phyloP scores from a whole-genome alignment of 2,113 vertebrate genomes.

The Machaerirhynchus nigripectus region DNA sequence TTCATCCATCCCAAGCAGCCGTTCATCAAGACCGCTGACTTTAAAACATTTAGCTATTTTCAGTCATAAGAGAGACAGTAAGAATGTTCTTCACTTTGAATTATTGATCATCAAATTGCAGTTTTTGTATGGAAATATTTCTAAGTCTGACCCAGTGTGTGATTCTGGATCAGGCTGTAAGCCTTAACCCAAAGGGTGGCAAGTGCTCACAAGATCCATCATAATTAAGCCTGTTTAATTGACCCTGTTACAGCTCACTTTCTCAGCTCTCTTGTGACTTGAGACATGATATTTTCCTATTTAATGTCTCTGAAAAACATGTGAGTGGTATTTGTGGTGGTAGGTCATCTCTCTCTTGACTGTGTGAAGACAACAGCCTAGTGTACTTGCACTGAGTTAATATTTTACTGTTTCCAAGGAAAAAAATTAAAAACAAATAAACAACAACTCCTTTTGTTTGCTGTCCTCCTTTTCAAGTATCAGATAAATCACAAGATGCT shows the following conservation, averaged over 20 bases:
- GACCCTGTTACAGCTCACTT: neutral
- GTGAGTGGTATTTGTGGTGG: constrained; percentile 50
- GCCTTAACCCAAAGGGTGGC: neutral
- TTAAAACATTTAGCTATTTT: neutral
- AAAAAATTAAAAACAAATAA: constrained; percentile 34
- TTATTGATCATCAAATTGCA: neutral
- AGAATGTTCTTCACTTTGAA: neutral
- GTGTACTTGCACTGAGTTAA: constrained; percentile 36
- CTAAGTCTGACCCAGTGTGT: neutral
- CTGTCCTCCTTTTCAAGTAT: constrained; percentile 18
- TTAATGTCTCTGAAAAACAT: constrained; percentile 49
- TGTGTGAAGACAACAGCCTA: constrained; percentile 63
- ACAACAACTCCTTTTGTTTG: constrained; percentile 60
- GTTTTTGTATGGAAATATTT: neutral
- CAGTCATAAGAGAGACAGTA: neutral
- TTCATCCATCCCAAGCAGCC: neutral
- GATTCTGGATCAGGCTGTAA: neutral
- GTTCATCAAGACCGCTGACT: neutral
- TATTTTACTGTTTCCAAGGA: constrained; percentile 17
- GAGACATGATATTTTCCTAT: constrained; percentile 45
- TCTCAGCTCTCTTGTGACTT: constrained; percentile 59
- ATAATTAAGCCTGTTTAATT: constrained; percentile 31
- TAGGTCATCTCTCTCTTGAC: constrained; percentile 44
- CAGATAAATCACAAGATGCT: constrained; percentile 36
- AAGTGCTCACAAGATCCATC: neutral